These are phyloP conservation scores for Eupeodes latifasciatus DNA, from an alignment of 2,888 invertebrate genomes.

Conservation along the genomic window DNA sequence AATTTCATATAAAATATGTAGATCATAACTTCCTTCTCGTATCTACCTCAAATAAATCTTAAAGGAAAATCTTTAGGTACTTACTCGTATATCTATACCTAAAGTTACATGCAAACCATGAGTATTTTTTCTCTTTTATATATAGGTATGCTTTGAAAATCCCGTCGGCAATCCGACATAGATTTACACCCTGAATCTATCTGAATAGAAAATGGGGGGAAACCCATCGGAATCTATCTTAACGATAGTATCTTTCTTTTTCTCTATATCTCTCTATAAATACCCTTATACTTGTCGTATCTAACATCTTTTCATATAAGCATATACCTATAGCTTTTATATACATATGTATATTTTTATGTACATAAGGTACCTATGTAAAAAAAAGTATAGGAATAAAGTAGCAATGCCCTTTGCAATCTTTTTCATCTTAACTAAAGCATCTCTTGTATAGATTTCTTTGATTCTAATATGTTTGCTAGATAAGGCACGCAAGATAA, in stretches of 20 bases:
- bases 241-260: not conserved
- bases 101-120: constrained; percentile 5
- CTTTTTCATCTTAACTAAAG: constrained; percentile 47
- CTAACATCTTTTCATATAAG: constrained; percentile 10
- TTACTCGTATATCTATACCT: not conserved
- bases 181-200: not conserved
- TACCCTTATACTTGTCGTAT: constrained; percentile 16
- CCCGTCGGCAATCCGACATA: constrained; percentile 58
- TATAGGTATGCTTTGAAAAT: constrained; percentile 17
- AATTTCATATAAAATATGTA: not conserved
- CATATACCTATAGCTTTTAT: not conserved
- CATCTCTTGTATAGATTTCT: constrained; percentile 55
- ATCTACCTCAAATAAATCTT: not conserved
- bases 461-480: constrained; percentile 67
- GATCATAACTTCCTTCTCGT: not conserved
- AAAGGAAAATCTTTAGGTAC: not conserved
- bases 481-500: constrained; percentile 67
- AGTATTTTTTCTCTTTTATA: no score
- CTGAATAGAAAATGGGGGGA: constrained; percentile 8
- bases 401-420: constrained; percentile 73
- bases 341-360: not conserved
- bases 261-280: not conserved
- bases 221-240: constrained; percentile 2
- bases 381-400: constrained; percentile 14
- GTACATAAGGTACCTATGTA: not conserved